phyloP scores from a whole-genome alignment of 2,113 vertebrate genomes.

The Leptodactylus fuscus region DNA sequence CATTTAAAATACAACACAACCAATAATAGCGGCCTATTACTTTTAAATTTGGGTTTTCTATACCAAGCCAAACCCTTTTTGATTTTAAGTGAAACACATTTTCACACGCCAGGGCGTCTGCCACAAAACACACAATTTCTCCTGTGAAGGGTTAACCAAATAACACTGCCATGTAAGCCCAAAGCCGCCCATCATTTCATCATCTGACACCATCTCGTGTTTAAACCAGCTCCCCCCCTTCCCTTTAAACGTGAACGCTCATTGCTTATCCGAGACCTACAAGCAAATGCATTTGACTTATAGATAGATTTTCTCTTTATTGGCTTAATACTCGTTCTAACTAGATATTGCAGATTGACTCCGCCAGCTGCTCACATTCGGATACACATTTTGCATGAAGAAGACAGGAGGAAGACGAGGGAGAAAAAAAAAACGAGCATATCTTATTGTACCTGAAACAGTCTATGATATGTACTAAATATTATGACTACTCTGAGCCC shows the following conservation, averaged over 20 bases:
- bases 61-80: not conserved
- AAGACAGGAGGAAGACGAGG: constrained; percentile 54
- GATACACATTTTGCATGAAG: constrained; percentile 68
- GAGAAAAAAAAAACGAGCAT: constrained; percentile 70
- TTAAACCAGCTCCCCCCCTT: not conserved
- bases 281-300: constrained; percentile 53
- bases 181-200: constrained; percentile 17
- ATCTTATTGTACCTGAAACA: constrained; percentile 86
- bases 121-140: not conserved
- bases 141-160: not conserved
- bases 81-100: not conserved
- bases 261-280: constrained; percentile 48
- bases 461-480: constrained; percentile 87
- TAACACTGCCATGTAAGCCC: not conserved
- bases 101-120: not conserved
- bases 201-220: constrained; percentile 3
- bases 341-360: constrained; percentile 63
- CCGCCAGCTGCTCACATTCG: constrained; percentile 66
- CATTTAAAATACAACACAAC: not conserved
- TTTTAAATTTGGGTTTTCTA: not conserved
- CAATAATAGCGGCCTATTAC: not conserved
- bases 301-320: constrained; percentile 63
- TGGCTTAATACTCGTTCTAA: constrained; percentile 70
- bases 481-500: constrained; percentile 87
- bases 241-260: not conserved